A percentile compares a stretch with the other conserved stretches of the same genome.
These are phyloP conservation scores for Chalcosyrphus nemorum DNA, from an alignment of 2,888 invertebrate species.

Conservation along the genomic window DNA sequence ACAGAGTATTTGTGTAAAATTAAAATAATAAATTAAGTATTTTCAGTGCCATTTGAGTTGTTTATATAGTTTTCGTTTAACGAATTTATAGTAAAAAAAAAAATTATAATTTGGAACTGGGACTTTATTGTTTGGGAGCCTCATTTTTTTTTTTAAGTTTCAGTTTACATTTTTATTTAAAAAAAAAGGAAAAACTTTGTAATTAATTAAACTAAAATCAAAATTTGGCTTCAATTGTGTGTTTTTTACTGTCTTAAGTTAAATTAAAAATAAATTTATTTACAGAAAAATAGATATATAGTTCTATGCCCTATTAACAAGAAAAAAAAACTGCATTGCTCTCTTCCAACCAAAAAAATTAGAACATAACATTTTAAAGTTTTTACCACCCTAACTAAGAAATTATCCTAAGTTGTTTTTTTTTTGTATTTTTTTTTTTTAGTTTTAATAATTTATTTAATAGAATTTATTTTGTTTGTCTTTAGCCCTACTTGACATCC, in stretches of 20 bases:
- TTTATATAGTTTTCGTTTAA: slow-evolving; percentile 73
- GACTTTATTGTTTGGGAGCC: slow-evolving; percentile 47
- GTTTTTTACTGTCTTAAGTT: slow-evolving; percentile 33
- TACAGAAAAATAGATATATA: slow-evolving; percentile 47
- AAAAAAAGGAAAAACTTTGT: slow-evolving; percentile 10
- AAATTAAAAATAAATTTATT: slow-evolving; percentile 51
- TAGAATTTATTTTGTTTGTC: slow-evolving; percentile 52
- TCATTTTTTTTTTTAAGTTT: slow-evolving; percentile 48
- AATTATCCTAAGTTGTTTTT: slow-evolving; percentile 69
- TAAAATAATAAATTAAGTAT: slow-evolving; percentile 80
- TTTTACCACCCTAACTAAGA: slow-evolving; percentile 73
- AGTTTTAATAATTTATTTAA: slow-evolving; percentile 73
- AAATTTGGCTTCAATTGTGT: slow-evolving; percentile 70
- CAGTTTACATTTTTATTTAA: slow-evolving; percentile 1
- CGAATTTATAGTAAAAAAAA: slow-evolving; percentile 56
- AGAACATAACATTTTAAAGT: slow-evolving; percentile 62
- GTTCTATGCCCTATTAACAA: slow-evolving; percentile 37
- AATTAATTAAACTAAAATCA: slow-evolving; percentile 60
- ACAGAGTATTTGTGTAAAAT: slow-evolving; percentile 73
- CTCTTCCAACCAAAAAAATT: slow-evolving; percentile 56
- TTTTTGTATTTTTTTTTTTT: slow-evolving; percentile 56
- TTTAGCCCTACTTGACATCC: slow-evolving; percentile 81
- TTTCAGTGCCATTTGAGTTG: slow-evolving; percentile 79
- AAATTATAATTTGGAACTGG: slow-evolving; percentile 61
- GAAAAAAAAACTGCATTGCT: slow-evolving; percentile 34